Base-by-base conservation (phyloP, 1,140 invertebrate species). In the Neocloeon triangulifer region DNA sequence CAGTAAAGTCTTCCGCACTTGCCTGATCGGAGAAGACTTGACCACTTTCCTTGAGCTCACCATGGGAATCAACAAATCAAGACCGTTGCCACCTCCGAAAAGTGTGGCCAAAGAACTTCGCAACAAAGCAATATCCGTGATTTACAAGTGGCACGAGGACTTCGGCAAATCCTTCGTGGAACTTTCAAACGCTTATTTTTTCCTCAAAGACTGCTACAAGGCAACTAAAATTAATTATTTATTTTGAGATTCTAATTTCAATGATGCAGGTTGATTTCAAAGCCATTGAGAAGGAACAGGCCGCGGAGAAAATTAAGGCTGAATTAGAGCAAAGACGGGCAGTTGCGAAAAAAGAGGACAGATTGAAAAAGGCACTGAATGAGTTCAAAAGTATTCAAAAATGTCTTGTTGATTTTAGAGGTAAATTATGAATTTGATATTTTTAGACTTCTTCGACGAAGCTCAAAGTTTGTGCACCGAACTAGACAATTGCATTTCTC, bases 121-220 rank as follows among this genome's bases (percentile, higher is more conserved):
- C 41, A 36, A 46, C 14, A 43, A 45, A 32, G 45, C 56, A 7
- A 40, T 62, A 7, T 45, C 49, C 39, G 47, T 49, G 5, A 45
- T 69, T 10, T 49, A 63, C 34, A 41, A 51, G 19, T 69, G 66
- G 66, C 38, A 56, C 34, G 39, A 50, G 1, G 49, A 54, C 19
- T 69, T 50, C 53, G 55, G 56, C n/a, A 32, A 41, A 4, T 48
- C 46, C n/a, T 66, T 66, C 44, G 58, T 52, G 37, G 49, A 55
- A 43, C 46, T 68, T 3, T 39, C 42, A 13, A 39, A 62, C 21
- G 61, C 50, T n/a, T 58, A 55, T 37, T 53, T 58, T 15, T 66
- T 53, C 39, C 43, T 66, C 1, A 53, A 53, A 38, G 48, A 51
- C 13, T 59, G 53, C 35, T 55, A 63, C 47, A 56, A 56, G 42